phyloP scores from a whole-genome alignment of 2,888 invertebrate genomes.

The Drosophila falleni region DNA sequence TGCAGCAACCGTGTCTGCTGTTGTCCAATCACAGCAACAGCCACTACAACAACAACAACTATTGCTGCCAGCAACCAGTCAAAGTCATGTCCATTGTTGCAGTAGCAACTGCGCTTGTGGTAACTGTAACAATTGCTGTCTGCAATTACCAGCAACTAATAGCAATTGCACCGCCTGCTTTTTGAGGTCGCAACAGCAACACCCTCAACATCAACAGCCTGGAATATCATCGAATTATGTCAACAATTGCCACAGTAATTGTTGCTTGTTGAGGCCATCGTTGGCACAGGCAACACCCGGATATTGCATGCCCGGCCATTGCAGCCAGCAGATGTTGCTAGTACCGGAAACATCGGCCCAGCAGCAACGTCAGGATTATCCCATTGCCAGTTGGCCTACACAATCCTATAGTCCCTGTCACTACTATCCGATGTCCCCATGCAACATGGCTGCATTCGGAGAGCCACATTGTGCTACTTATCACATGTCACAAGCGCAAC shows the following conservation, averaged over 20 bases:
- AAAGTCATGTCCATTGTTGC: constrained; percentile 19
- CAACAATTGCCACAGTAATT: constrained; percentile 33
- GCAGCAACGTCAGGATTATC: constrained; percentile 22
- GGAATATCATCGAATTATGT: constrained; percentile 13
- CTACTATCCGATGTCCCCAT: neutral
- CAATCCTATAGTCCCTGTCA: neutral
- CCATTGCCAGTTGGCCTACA: constrained; percentile 2
- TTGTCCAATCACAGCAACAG: constrained; percentile 14
- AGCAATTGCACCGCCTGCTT: neutral
- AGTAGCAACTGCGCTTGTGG: constrained; percentile 10
- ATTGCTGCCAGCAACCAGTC: constrained; percentile 20
- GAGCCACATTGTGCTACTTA: neutral
- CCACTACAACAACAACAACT: constrained; percentile 25
- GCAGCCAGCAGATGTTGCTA: constrained; percentile 19
- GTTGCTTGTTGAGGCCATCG: constrained; percentile 32
- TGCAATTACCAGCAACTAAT: constrained; percentile 4
- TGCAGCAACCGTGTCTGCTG: neutral
- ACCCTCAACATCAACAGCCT: constrained; percentile 13
- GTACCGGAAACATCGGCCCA: constrained; percentile 1
- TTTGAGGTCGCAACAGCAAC: neutral
- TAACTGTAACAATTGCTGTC: constrained; percentile 38
- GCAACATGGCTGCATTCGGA: neutral
- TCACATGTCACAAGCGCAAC: neutral
- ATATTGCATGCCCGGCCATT: constrained; percentile 6
- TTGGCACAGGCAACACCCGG: constrained; percentile 23